These are phyloP conservation scores for Neogobius melanostomus DNA, from an alignment of 2,113 vertebrate genomes.

Conservation along the genomic window DNA sequence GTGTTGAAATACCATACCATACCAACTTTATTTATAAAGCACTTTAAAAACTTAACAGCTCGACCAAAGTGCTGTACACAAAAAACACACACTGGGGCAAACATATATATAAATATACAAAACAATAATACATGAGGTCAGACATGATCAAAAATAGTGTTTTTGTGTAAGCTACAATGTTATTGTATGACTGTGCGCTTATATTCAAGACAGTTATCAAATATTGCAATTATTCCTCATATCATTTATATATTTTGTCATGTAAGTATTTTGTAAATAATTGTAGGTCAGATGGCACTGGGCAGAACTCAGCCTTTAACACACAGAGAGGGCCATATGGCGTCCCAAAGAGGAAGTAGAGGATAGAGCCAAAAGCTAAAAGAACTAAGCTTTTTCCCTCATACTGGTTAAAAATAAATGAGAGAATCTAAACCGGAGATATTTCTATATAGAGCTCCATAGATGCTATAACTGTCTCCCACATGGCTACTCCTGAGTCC, in stretches of 20 bases:
- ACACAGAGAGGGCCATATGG: constrained; percentile 67
- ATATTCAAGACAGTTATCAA: too few relatives aligned
- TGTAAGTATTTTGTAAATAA: constrained; percentile 34
- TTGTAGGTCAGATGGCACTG: constrained; percentile 49
- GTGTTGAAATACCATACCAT: too few relatives aligned
- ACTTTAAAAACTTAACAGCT: too few relatives aligned
- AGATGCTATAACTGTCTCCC: constrained; percentile 6
- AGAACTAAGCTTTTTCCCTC: constrained; percentile 16
- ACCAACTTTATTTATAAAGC: too few relatives aligned
- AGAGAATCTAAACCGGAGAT: not conserved
- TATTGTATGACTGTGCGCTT: too few relatives aligned
- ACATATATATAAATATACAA: too few relatives aligned
- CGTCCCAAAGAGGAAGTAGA: constrained; percentile 37
- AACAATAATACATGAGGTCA: too few relatives aligned
- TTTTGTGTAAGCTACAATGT: too few relatives aligned
- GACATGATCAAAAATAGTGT: too few relatives aligned
- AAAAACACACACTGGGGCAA: too few relatives aligned
- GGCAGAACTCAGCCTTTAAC: constrained; percentile 42
- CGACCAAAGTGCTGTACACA: too few relatives aligned
- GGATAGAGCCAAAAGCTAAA: constrained; percentile 43
- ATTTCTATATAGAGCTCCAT: not conserved
- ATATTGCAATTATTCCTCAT: not conserved
- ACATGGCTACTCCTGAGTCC: constrained; percentile 10
- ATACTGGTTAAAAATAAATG: constrained; percentile 17
- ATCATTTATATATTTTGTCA: not conserved